These are phyloP conservation scores for Galago senegalensis DNA, from an alignment of 2,797 vertebrate species.

Conservation along the genomic window DNA sequence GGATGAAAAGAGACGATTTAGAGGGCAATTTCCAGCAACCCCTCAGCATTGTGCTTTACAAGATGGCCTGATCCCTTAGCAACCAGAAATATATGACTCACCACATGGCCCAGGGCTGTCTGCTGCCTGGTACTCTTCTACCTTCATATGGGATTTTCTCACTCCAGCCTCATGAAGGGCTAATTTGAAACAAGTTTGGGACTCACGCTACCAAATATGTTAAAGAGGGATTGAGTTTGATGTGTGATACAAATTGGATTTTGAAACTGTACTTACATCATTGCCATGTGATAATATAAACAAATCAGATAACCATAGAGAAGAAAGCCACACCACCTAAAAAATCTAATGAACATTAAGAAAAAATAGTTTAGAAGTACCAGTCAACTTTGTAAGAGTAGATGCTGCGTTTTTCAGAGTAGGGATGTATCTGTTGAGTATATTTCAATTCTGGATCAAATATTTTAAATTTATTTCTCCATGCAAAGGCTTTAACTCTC, in stretches of 20 bases:
- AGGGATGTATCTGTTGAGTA: not conserved
- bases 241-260: not conserved
- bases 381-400: not conserved
- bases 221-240: not conserved
- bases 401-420: not conserved
- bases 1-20: conserved; percentile 54
- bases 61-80: not conserved
- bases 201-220: not conserved
- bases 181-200: not conserved
- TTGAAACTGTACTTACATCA: not conserved
- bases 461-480: conserved; percentile 30
- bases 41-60: not conserved
- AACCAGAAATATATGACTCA: not conserved
- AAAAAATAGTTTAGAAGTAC: conserved; percentile 11
- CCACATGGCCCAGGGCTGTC: not conserved
- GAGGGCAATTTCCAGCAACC: conserved; percentile 16
- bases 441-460: not conserved
- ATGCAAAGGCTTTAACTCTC: not conserved
- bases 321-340: not conserved
- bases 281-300: not conserved
- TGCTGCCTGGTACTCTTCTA: not conserved
- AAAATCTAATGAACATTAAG: not conserved
- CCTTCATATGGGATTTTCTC: not conserved
- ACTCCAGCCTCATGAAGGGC: not conserved
- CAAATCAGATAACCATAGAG: not conserved